Percentiles rank a stretch among this genome's conserved stretches.
Conservation (phyloP, 2,888 invertebrate genomes). For the Trachelus tabidus region DNA sequence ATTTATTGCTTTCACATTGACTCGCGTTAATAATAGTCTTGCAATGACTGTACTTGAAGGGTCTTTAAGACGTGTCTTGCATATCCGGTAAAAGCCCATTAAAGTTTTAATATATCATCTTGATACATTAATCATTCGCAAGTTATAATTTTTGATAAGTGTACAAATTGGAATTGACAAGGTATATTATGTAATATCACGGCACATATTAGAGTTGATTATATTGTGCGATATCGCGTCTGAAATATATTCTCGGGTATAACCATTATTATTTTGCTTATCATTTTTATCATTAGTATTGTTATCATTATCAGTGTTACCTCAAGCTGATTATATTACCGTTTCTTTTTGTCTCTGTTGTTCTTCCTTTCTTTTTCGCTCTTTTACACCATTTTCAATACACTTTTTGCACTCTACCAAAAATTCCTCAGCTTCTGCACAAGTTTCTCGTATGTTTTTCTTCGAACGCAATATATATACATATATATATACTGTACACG, state of each 20-base stretch:
- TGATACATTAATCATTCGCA: background rate
- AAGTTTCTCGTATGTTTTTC: slow-evolving; percentile 15
- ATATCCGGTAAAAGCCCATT: background rate
- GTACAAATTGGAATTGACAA: background rate
- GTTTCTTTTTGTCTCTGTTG: background rate
- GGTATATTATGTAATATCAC: background rate
- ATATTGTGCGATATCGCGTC: background rate
- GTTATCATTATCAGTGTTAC: background rate
- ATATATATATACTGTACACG: no score
- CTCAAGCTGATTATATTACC: background rate
- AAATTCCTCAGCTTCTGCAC: slow-evolving; percentile 41
- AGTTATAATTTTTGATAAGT: background rate
- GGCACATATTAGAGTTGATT: background rate
- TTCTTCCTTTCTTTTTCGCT: slow-evolving; percentile 4
- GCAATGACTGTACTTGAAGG: background rate
- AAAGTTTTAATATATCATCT: background rate
- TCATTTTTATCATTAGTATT: background rate
- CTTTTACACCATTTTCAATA: slow-evolving; percentile 22
- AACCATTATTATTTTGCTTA: background rate
- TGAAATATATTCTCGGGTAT: background rate
- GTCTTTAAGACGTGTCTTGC: background rate
- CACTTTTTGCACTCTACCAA: slow-evolving; percentile 37
- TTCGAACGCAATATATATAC: background rate
- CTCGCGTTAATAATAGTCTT: background rate
- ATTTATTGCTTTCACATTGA: background rate